Percentiles rank a stretch among this genome's conserved stretches.
phyloP scores from a whole-genome alignment of 2,113 vertebrate species.

The Symphodus melops region DNA sequence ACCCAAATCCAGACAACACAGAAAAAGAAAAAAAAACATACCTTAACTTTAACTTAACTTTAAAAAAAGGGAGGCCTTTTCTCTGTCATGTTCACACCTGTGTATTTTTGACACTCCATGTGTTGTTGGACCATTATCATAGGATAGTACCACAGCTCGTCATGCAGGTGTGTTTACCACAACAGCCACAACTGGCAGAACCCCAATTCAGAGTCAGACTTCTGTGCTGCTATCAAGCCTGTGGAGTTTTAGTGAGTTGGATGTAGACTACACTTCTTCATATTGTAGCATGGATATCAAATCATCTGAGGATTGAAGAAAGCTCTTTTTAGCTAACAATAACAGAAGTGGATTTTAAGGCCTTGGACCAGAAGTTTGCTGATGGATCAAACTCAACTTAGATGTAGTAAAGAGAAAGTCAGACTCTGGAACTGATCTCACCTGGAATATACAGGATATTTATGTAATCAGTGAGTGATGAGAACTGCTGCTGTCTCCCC shows the following conservation, averaged over 20 bases:
- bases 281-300: conserved; percentile 65
- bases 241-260: conserved; percentile 25
- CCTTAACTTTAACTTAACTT: conserved; percentile 51
- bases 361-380: conserved; percentile 23
- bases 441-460: conserved; percentile 29
- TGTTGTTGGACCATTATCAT: conserved; percentile 48
- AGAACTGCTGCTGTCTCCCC: conserved; percentile 52
- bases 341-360: conserved; percentile 39
- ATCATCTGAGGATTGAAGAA: conserved; percentile 30
- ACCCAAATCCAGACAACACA: conserved; percentile 29
- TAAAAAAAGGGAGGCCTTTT: conserved; percentile 71
- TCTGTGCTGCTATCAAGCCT: conserved; percentile 34
- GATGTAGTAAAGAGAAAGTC: conserved; percentile 44
- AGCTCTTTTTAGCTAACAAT: conserved; percentile 2
- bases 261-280: conserved; percentile 44
- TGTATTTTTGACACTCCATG: conserved; percentile 51
- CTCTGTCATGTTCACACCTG: conserved; percentile 57
- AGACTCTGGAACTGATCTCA: conserved; percentile 46
- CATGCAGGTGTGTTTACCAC: conserved; percentile 47
- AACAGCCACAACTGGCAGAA: conserved; percentile 23
- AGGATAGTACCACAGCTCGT: conserved; percentile 35
- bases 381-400: conserved; percentile 41
- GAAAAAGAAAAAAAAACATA: not conserved
- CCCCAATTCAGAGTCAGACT: conserved; percentile 37
- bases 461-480: conserved; percentile 43